Percentiles rank a stretch among this genome's conserved stretches.
phyloP scores from a whole-genome alignment of 1,140 invertebrate species.

The Neocloeon triangulifer region DNA sequence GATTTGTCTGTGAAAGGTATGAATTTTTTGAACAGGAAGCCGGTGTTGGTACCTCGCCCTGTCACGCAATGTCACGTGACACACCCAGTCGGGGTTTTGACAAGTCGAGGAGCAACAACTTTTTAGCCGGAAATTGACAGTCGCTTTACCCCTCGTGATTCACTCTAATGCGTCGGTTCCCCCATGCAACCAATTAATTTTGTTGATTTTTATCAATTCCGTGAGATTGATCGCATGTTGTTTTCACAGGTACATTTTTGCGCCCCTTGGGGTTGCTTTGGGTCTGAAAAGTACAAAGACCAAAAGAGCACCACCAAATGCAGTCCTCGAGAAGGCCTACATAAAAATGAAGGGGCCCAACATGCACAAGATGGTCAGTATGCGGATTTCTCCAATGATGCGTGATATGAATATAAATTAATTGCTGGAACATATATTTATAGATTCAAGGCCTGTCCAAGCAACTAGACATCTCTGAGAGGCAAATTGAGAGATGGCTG shows the following conservation, averaged over 20 bases:
- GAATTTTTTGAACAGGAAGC: conserved; percentile 11
- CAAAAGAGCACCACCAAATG: conserved; percentile 45
- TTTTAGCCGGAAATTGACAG: not conserved
- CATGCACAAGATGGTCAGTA: conserved; percentile 46
- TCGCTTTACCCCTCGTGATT: too few relatives aligned
- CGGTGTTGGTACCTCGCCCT: too few relatives aligned
- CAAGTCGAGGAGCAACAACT: not conserved
- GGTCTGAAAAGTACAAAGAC: conserved; percentile 53
- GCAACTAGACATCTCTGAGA: conserved; percentile 65
- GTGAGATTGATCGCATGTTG: conserved; percentile 2
- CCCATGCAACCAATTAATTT: not conserved
- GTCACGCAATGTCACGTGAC: too few relatives aligned
- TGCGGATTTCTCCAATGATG: not conserved
- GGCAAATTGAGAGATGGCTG: conserved; percentile 80
- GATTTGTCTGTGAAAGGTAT: conserved; percentile 66
- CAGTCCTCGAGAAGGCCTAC: conserved; percentile 49
- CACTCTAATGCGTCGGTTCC: not conserved
- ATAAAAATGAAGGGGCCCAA: conserved; percentile 31
- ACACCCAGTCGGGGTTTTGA: not conserved
- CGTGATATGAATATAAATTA: not conserved
- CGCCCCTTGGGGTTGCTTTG: conserved; percentile 46
- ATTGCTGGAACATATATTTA: conserved; percentile 7
- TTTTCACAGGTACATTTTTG: conserved; percentile 45
- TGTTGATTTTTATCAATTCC: not conserved
- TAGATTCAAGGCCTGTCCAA: conserved; percentile 54